Conservation (phyloP, 1,140 invertebrate genomes). For the Drosophila arawakana region DNA sequence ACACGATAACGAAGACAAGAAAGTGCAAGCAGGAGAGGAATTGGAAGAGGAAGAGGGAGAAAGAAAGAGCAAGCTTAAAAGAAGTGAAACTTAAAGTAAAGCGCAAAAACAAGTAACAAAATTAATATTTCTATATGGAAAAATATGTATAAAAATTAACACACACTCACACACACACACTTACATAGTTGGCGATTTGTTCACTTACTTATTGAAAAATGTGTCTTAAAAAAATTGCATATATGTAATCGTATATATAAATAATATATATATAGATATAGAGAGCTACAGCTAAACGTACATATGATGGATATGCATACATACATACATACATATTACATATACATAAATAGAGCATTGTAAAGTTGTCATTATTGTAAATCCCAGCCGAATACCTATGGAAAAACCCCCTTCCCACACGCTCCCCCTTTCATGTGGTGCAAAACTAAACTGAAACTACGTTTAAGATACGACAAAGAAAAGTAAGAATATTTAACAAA, state of each 20-base stretch:
- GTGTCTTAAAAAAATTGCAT: constrained; percentile 60
- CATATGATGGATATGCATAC: constrained; percentile 38
- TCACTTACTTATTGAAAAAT: constrained; percentile 77
- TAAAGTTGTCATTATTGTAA: constrained; percentile 36
- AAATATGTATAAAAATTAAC: constrained; percentile 14
- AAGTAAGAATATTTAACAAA: constrained; percentile 1
- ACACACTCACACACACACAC: constrained; percentile 16
- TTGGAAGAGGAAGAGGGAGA: neutral
- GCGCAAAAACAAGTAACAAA: neutral
- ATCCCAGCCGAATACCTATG: neutral
- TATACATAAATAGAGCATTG: constrained; percentile 35
- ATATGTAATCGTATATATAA: constrained; percentile 8
- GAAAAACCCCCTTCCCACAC: neutral
- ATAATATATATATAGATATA: constrained; percentile 23
- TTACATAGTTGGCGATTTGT: constrained; percentile 52
- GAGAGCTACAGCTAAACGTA: constrained; percentile 30
- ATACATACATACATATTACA: constrained; percentile 21
- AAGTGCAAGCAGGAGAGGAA: neutral
- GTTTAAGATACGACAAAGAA: constrained; percentile 1
- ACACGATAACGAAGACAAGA: constrained; percentile 6
- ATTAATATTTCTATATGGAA: constrained; percentile 6
- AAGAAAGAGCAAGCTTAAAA: neutral
- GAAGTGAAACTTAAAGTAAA: constrained; percentile 25
- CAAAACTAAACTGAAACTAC: constrained; percentile 30
- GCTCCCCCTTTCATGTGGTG: constrained; percentile 29